Evolutionary conservation across 2,888 invertebrate species (phyloP).

Genomic region (Cartodere bifasciata): DNA sequence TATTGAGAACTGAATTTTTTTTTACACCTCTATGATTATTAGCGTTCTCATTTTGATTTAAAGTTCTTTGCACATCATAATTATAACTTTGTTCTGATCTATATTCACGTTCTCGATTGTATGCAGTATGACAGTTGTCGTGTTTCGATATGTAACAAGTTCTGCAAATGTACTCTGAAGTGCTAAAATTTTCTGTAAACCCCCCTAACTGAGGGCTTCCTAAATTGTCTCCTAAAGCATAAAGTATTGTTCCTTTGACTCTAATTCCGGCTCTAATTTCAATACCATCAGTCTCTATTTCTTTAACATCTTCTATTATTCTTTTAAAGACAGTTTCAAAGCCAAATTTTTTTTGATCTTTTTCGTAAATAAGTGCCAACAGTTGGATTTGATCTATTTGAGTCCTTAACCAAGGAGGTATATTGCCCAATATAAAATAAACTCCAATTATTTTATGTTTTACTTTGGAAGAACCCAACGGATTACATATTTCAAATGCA

Average conservation of each 20-base stretch:
- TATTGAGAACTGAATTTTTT: conserved; percentile 19
- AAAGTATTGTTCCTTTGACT: conserved; percentile 14
- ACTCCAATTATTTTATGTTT: conserved; percentile 3
- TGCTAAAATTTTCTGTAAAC: conserved; percentile 18
- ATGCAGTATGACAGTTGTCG: no score
- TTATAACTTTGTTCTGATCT: no score
- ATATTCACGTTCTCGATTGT: no score
- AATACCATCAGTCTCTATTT: neutral
- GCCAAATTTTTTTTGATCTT: neutral
- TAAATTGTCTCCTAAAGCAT: conserved; percentile 16
- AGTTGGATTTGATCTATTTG: neutral
- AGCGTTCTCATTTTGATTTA: conserved; percentile 1
- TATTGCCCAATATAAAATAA: neutral
- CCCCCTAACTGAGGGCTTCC: conserved; percentile 19
- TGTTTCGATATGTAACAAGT: conserved; percentile 14
- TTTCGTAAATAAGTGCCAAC: neutral
- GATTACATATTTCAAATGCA: conserved; percentile 3
- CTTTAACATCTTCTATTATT: neutral
- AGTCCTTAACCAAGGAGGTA: neutral
- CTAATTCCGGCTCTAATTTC: neutral
- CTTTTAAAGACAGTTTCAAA: neutral
- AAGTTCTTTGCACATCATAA: no score
- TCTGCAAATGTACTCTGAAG: conserved; percentile 15
- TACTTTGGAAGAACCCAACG: neutral
- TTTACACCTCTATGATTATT: conserved; percentile 20